These are phyloP conservation scores for Epistrophe eligans DNA, from an alignment of 2,888 invertebrate species.

Conservation along the genomic window DNA sequence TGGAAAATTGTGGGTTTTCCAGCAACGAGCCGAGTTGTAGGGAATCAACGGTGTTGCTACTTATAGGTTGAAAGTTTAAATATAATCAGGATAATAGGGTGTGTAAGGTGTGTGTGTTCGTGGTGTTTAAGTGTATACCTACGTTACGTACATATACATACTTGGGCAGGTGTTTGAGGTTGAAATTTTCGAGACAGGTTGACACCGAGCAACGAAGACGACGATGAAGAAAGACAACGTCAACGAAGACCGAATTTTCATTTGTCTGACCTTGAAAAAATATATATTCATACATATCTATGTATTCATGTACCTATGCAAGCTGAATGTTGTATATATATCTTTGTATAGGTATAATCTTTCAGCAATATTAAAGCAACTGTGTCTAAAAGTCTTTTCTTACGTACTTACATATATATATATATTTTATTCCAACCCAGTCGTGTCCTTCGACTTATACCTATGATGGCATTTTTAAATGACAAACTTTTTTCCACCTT, in stretches of 20 bases:
- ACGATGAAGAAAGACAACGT: background rate
- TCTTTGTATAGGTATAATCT: background rate
- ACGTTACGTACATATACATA: too few species aligned
- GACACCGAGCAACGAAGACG: slow-evolving; percentile 21
- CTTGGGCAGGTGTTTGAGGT: slow-evolving; percentile 12
- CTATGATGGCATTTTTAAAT: background rate
- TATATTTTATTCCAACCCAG: background rate
- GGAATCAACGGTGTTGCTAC: slow-evolving; percentile 14
- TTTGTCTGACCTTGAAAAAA: slow-evolving; percentile 58
- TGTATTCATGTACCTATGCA: background rate
- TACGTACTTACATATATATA: too few species aligned
- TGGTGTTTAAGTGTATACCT: background rate
- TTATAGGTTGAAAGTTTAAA: slow-evolving; percentile 32
- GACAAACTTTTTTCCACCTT: background rate
- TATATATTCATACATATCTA: background rate
- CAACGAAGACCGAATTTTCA: slow-evolving; percentile 10
- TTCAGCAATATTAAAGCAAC: background rate
- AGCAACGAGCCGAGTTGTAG: slow-evolving; percentile 7
- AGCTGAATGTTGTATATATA: too few species aligned
- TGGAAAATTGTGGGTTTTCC: slow-evolving; percentile 70
- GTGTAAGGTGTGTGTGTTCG: background rate
- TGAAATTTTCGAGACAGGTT: slow-evolving; percentile 40
- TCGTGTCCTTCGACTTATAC: background rate
- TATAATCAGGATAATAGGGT: slow-evolving; percentile 14
- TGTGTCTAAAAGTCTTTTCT: background rate